Evolutionary conservation across 2,113 vertebrate genomes (phyloP).

Genomic region (Anoplopoma fimbria): DNA sequence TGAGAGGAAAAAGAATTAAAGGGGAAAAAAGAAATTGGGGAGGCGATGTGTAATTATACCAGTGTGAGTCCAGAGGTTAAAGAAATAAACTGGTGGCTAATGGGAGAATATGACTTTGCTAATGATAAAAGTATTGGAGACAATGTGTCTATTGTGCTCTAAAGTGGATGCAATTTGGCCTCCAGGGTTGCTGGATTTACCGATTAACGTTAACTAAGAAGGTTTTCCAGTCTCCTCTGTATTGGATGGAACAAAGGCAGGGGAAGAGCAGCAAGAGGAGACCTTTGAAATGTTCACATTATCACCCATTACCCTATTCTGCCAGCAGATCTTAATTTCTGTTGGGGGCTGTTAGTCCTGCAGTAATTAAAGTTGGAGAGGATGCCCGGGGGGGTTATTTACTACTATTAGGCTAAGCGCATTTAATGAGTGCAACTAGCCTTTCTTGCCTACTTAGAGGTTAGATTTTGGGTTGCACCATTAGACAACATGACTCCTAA

Average conservation of each 20-base stretch:
- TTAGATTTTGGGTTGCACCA: slow-evolving; percentile 1
- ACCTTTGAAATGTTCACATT: slow-evolving; percentile 31
- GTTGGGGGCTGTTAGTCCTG: slow-evolving; percentile 6
- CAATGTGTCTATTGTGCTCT: slow-evolving; percentile 56
- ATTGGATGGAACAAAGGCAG: slow-evolving; percentile 41
- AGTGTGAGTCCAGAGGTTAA: slow-evolving; percentile 55
- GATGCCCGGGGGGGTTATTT: slow-evolving; percentile 30
- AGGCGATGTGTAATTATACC: slow-evolving; percentile 34
- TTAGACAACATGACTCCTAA: neutral
- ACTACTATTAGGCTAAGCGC: neutral
- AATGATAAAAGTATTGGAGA: slow-evolving; percentile 51
- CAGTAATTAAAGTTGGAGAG: slow-evolving; percentile 22
- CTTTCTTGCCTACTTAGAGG: neutral
- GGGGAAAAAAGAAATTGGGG: neutral
- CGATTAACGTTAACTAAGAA: slow-evolving; percentile 58
- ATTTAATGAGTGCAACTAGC: slow-evolving; percentile 1
- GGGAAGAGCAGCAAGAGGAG: slow-evolving; percentile 15
- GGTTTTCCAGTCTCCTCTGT: slow-evolving; percentile 32
- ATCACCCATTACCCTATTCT: neutral
- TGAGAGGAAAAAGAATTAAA: neutral
- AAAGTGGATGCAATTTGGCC: slow-evolving; percentile 54
- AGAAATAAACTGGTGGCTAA: slow-evolving; percentile 48
- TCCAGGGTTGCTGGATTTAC: slow-evolving; percentile 55
- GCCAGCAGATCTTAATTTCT: slow-evolving; percentile 14
- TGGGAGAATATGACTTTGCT: slow-evolving; percentile 52